Base-by-base conservation (phyloP, 2,797 vertebrate species). In the Anguilla marmorata region DNA sequence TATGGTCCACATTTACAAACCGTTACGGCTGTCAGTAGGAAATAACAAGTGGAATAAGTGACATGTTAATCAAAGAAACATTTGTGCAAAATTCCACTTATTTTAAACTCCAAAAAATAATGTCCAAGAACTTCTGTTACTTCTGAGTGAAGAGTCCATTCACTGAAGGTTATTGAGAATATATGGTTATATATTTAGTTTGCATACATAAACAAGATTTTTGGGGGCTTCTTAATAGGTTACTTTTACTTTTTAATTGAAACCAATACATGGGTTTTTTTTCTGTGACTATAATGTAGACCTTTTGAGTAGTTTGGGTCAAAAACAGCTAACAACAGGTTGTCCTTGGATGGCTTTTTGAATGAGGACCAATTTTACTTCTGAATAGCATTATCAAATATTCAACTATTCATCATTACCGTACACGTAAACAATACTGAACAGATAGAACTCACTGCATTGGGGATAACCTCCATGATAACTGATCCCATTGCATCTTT, bases 1-100 rank as follows among this genome's bases (percentile, higher is more conserved):
- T 96, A 94, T 94, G 95, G 96, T 94, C 92, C 92, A 93, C 93
- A 94, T 96, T 95, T 95, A 96, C 95, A 96, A 95, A 93, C 91
- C 91, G 91, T 95, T 91, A 94, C 5, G 87, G 87, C 54, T 91
- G 90, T 92, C 89, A 91, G 79, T 88, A 56, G 88, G 84, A 88
- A 91, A 91, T 88, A 86, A 88, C 83, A 89, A 92, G 74, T 87
- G 79, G 45, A 89, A 74, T 87, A 90, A 89, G 87, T 82, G 88
- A 91, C 79, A 89, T 88, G 79, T 89, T 84, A 84, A 89, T 89
- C 86, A 90, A 87, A 89, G 87, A 85, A 91, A 88, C 86, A 85
- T 82, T 90, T 88, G 86, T 83, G 56, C 56, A 54, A 33, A 30
- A 84, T 80, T 33, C 82, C 37, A 52, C 56, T 88, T 86, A 58